phyloP scores from a whole-genome alignment of 64 coral and sea anemone genomes.

The Exaiptasia diaphana region DNA sequence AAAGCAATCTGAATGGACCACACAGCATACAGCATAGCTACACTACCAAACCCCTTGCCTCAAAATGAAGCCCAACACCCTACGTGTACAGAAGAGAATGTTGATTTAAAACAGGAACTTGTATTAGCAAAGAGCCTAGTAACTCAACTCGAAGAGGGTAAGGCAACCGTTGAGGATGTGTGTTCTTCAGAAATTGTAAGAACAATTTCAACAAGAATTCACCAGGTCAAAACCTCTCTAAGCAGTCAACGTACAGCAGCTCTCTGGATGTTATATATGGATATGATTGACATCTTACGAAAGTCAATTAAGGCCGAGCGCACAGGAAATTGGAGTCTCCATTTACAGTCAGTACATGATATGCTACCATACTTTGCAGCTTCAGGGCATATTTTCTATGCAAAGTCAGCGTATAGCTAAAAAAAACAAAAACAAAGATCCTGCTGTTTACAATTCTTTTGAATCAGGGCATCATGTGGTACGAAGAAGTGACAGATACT shows the following conservation, averaged over 20 bases:
- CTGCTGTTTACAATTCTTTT: too few relatives aligned
- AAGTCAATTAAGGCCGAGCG: constrained; percentile 7
- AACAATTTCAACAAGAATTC: neutral
- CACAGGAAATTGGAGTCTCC: constrained; percentile 30
- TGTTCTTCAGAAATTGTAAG: neutral
- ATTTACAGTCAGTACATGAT: neutral
- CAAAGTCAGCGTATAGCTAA: constrained; percentile 12
- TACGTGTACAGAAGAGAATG: too few relatives aligned
- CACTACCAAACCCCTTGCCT: too few relatives aligned
- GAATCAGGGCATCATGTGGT: too few relatives aligned
- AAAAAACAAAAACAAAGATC: neutral
- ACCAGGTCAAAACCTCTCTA: neutral
- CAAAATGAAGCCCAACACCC: too few relatives aligned
- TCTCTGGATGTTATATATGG: constrained; percentile 1
- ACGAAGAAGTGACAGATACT: too few relatives aligned
- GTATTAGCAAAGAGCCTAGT: neutral
- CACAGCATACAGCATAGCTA: too few relatives aligned
- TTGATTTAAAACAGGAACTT: too few relatives aligned
- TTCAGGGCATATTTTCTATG: neutral
- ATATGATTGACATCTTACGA: neutral
- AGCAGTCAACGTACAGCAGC: neutral
- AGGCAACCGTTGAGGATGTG: neutral
- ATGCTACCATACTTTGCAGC: constrained; percentile 43
- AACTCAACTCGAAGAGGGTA: neutral
- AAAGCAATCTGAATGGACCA: too few relatives aligned